phyloP scores from a whole-genome alignment of 2,113 vertebrate species.

The Riparia riparia region DNA sequence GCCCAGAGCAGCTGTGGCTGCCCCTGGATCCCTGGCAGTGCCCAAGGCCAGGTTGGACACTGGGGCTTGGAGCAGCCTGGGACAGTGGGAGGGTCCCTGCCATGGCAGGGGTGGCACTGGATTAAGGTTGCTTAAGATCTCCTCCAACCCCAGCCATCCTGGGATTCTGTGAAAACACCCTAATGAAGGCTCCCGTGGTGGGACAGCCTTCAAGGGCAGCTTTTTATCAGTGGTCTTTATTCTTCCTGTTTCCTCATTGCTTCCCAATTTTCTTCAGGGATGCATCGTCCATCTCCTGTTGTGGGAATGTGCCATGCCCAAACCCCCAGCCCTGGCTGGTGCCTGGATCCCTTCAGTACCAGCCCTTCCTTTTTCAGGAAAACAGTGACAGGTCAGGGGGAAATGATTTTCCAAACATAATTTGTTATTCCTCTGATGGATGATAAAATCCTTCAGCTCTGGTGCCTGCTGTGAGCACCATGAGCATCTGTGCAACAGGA shows the following conservation, averaged over 20 bases:
- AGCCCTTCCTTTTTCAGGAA: background rate
- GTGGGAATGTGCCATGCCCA: background rate
- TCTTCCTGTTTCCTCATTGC: background rate
- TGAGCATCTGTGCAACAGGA: slow-evolving; percentile 45
- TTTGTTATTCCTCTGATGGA: background rate
- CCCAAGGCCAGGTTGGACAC: background rate
- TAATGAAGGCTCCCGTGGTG: fast-evolving
- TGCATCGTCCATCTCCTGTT: fast-evolving
- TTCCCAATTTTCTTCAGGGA: background rate
- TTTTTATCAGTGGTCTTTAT: fast-evolving
- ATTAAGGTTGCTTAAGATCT: background rate
- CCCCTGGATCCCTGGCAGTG: background rate
- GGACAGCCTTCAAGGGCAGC: background rate
- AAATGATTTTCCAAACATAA: fast-evolving
- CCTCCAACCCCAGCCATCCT: no score
- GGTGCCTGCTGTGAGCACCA: background rate
- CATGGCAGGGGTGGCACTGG: fast-evolving
- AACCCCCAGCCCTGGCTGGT: fast-evolving
- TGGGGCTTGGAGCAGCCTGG: background rate
- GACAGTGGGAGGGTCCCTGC: background rate
- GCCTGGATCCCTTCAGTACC: background rate
- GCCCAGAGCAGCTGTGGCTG: background rate
- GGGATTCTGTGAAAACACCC: background rate
- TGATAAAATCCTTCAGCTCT: background rate
- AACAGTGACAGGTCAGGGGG: fast-evolving